phyloP scores from a whole-genome alignment of 2,113 vertebrate genomes.

The Aegypius monachus region DNA sequence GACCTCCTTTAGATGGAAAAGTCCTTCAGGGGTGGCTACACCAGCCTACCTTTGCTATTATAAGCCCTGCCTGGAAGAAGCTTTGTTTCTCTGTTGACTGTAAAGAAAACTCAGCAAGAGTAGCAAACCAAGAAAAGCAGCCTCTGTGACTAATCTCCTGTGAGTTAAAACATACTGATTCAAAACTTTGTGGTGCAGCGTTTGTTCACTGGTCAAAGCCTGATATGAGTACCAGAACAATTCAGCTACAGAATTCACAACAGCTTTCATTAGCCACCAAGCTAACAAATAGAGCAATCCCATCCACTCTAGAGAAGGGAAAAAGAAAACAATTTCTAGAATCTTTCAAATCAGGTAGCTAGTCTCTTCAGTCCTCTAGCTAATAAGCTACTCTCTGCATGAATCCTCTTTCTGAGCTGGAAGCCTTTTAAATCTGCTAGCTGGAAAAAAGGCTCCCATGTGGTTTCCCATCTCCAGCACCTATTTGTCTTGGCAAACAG shows the following conservation, averaged over 20 bases:
- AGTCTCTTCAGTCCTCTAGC: neutral
- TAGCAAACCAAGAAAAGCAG: conserved; percentile 16
- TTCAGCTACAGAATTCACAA: neutral
- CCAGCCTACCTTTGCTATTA: neutral
- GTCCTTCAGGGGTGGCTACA: neutral
- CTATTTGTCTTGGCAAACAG: neutral
- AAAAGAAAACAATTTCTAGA: neutral
- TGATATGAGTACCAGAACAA: neutral
- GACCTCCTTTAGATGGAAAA: neutral
- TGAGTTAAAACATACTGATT: neutral
- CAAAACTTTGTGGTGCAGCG: neutral
- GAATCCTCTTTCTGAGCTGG: neutral
- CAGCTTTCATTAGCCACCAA: neutral
- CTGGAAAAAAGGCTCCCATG: neutral
- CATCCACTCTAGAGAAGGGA: neutral
- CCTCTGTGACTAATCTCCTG: neutral
- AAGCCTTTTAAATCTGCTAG: neutral
- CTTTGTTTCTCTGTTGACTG: neutral
- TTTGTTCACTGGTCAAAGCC: neutral
- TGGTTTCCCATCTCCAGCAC: neutral
- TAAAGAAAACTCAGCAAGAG: neutral
- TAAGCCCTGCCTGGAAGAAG: neutral
- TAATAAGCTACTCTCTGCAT: neutral
- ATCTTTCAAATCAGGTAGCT: neutral
- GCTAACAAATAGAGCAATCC: neutral